Conservation (phyloP, 1,140 invertebrate genomes). For the Drosophila nikananu region DNA sequence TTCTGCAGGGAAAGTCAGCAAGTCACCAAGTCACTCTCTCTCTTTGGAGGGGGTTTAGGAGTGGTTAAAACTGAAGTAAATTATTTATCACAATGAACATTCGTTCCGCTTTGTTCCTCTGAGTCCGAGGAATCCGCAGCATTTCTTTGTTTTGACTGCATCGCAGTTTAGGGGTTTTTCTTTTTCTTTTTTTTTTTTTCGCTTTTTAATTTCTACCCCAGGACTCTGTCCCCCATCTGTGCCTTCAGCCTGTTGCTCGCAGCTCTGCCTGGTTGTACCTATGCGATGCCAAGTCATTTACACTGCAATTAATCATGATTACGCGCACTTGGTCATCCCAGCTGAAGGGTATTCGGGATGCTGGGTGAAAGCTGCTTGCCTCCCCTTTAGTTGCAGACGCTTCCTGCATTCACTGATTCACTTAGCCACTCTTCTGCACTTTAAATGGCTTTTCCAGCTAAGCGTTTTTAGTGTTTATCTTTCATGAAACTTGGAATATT, state of each 20-base stretch:
- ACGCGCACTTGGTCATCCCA: conserved; percentile 24
- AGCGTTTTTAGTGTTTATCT: not conserved
- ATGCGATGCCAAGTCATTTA: conserved; percentile 61
- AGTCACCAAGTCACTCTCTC: conserved; percentile 1
- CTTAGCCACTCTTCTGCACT: conserved; percentile 36
- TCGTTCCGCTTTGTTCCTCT: conserved; percentile 8
- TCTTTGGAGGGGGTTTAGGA: not conserved
- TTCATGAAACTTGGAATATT: not conserved
- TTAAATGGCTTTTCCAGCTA: conserved; percentile 9
- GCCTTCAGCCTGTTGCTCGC: conserved; percentile 11
- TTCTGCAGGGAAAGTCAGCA: not conserved
- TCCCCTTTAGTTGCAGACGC: conserved; percentile 16
- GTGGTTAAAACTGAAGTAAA: conserved; percentile 51
- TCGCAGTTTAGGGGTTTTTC: conserved; percentile 16
- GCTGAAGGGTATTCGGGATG: conserved; percentile 6
- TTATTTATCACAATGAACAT: conserved; percentile 63
- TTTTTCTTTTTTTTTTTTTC: not conserved
- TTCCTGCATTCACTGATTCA: conserved; percentile 46
- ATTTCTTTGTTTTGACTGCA: conserved; percentile 52
- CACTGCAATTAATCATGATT: conserved; percentile 83
- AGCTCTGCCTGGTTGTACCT: not conserved
- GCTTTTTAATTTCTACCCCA: conserved; percentile 57
- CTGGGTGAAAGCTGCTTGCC: not conserved
- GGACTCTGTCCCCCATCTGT: too few species aligned
- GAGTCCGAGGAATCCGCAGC: conserved; percentile 10